Base-by-base conservation (phyloP, 2,113 vertebrate species). In the Otus sunia region DNA sequence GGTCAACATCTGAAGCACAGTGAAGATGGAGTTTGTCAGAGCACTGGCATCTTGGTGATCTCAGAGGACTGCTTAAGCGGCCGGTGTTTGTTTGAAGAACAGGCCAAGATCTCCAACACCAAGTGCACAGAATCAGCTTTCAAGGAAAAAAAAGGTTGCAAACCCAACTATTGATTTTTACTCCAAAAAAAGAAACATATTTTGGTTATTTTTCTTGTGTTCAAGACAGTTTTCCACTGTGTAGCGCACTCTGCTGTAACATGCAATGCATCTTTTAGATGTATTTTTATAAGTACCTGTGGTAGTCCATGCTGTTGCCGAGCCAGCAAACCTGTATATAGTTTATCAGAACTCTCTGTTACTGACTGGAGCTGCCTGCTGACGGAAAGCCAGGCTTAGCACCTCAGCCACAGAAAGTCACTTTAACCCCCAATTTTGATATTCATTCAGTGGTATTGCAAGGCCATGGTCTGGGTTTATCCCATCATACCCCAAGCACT, bases 21-120 rank as follows among this genome's bases (percentile, higher is more conserved):
- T 56, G 90, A 93, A 96, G 93, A 95, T 71, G 88, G 90, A 93
- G 86, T 60, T 96, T 69, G 76, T 85, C 91, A 97, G 75, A 88
- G 66, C 68, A 89, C 72, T 11, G 18, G 34, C n/a, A 91, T 66
- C 79, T 34, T 49, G 32, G 63, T 94, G 90, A 96, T 83, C 73
- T 77, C 86, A 50, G 53, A 88, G 86, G 52, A 34, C 26, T 78
- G 84, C 74, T 80, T 26, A 88, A 83, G 59, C 29, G 69, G 43
- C 64, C 10, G 7, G 12, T 78, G 52, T 53, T 73, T 80, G 73
- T 92, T 72, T 69, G 84, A 89, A 76, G 91, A 90, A 69, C 53
- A 81, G 72, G 64, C 47, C 45, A 62, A 50, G 30, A 49, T 37
- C 45, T 69, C 52, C 62, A 86, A 39, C 9, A n/a, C 64, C 29